Conservation (phyloP, 2,113 vertebrate genomes). For the Malurus cyaneus region DNA sequence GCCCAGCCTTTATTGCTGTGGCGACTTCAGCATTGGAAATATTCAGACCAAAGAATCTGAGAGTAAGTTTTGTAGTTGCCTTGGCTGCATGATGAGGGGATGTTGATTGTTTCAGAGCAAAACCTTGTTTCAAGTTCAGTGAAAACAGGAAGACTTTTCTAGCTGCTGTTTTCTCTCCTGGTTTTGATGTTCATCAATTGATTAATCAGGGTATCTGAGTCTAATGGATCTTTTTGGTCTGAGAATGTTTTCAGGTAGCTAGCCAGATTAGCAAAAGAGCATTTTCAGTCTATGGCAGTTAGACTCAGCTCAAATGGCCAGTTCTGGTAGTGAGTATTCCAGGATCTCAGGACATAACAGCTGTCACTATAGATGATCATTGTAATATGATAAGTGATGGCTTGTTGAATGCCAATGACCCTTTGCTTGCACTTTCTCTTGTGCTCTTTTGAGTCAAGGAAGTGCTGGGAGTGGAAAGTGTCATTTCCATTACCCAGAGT, state of each 20-base stretch:
- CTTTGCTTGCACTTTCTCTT: not conserved
- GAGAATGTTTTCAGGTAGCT: not conserved
- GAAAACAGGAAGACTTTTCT: slow-evolving; percentile 24
- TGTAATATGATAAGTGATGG: not conserved
- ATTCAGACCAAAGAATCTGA: slow-evolving; percentile 24
- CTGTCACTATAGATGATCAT: not conserved
- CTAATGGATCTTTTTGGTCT: not conserved
- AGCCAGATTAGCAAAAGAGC: not conserved
- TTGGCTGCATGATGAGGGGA: not conserved
- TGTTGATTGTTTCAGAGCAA: not conserved
- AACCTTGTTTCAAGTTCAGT: not conserved
- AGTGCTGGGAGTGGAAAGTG: not conserved
- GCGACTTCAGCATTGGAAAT: not conserved
- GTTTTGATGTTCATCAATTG: not conserved
- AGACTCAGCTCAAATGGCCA: not conserved
- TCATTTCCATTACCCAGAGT: not conserved
- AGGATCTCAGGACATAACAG: not conserved
- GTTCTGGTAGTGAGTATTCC: not conserved
- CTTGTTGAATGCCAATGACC: not conserved
- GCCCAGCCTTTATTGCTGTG: not conserved
- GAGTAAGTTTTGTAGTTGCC: not conserved
- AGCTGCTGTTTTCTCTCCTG: not conserved
- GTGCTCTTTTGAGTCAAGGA: not conserved
- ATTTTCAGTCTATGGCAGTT: not conserved
- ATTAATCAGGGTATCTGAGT: not conserved